Base-by-base conservation (phyloP, 2,113 vertebrate species). In the Larimichthys polyactis region DNA sequence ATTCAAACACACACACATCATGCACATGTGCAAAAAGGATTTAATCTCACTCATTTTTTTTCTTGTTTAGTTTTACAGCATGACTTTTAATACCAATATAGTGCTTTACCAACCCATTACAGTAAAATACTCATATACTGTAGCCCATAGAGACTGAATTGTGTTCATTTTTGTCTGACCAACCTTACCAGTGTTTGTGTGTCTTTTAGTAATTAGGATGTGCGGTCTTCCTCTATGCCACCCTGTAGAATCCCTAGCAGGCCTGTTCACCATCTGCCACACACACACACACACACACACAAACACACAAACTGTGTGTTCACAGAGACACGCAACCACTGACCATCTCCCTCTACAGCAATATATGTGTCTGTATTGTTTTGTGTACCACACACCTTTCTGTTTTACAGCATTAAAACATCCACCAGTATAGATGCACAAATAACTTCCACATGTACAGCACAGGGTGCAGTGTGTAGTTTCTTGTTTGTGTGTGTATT, bases 221-320 rank as follows among this genome's bases (percentile, higher is more conserved):
- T 36, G 29, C 5, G 24, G 58, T 60, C 5, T 36, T 60, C 58
- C 58, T 60, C 58, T 60, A 60, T 60, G 58, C 58, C 58, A 60
- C 58, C 58, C 58, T 36, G 58, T 60, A 36, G 27, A 60, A 60
- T 60, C 58, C 58, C 58, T 60, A 60, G 58, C 58, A 60, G 58
- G 58, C 58, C 58, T 27, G 4, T 60, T 60, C 58, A 60, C 58
- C 58, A 60, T 60, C 91, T 92, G 92, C 57, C 78, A 74, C 58
- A 55, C 54, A 69, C 59, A 44, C 78, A 74, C 58, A 55, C 54
- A 69, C 59, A 44, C 29, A 32, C 29, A 12, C 64, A 64, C 49
- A 63, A 22, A 68, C 64, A 69, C 71, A 77, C 36, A 78, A 17
- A 63, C 49, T 52, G 24, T 49, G 72, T 66, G 27, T 67, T 63